Percentiles rank a stretch among this genome's conserved stretches.
phyloP scores from a whole-genome alignment of 1,140 invertebrate genomes.

The Drosophila nebulosa region DNA sequence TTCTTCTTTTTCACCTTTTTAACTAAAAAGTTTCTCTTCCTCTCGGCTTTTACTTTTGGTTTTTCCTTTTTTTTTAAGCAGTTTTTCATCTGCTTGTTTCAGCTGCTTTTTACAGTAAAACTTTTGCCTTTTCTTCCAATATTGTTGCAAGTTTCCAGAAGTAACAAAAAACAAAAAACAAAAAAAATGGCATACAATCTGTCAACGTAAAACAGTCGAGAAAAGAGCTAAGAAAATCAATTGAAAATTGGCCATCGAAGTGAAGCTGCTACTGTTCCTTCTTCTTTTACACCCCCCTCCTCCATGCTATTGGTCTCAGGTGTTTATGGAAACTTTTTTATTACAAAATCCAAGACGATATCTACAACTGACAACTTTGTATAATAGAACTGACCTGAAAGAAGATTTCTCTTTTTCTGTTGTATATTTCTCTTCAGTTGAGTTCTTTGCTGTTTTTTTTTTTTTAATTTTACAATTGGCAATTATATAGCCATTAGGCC shows the following conservation, averaged over 20 bases:
- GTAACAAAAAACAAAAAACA: constrained; percentile 43
- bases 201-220: constrained; percentile 58
- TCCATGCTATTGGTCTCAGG: constrained; percentile 43
- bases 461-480: constrained; percentile 55
- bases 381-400: not conserved
- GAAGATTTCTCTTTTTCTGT: not conserved
- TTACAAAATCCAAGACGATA: constrained; percentile 50
- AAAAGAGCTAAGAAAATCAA: constrained; percentile 59
- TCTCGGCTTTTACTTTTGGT: not conserved
- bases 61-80: constrained; percentile 24
- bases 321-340: constrained; percentile 73
- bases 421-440: not conserved
- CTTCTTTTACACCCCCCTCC: not conserved
- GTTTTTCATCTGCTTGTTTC: constrained; percentile 70
- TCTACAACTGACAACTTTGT: not conserved
- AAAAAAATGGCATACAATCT: constrained; percentile 78
- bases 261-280: not conserved
- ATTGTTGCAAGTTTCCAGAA: constrained; percentile 56
- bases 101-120: constrained; percentile 63
- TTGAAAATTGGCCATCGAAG: constrained; percentile 60
- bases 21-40: not conserved
- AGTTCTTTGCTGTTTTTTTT: not conserved
- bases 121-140: constrained; percentile 54
- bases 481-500: constrained; percentile 72
- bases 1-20: not conserved